A percentile compares a stretch with the other conserved stretches of the same genome.
phyloP scores from a whole-genome alignment of 2,888 invertebrate genomes.

The Allophyes oxyacanthae region DNA sequence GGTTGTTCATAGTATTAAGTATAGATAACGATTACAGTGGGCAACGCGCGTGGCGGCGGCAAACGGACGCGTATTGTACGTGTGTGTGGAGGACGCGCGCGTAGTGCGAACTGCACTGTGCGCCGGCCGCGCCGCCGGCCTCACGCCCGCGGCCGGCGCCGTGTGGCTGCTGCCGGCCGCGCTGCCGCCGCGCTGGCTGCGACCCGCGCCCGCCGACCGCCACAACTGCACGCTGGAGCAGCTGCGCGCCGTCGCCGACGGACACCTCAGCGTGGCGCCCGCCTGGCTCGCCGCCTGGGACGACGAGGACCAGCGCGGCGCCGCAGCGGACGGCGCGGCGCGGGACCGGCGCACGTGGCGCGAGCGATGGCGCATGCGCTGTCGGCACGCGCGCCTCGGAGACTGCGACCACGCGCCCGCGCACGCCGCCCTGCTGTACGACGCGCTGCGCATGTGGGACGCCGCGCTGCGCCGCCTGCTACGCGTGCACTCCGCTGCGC shows the following conservation, averaged over 20 bases:
- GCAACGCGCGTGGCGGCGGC: slow-evolving; percentile 63
- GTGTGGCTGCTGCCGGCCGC: slow-evolving; percentile 96
- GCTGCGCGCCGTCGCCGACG: slow-evolving; percentile 62
- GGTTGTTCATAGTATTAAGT: too few species aligned
- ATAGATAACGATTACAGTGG: slow-evolving; percentile 77
- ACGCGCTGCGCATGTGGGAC: slow-evolving; percentile 76
- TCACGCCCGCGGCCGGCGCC: slow-evolving; percentile 92
- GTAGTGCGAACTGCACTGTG: slow-evolving; percentile 94
- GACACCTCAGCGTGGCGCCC: slow-evolving; percentile 68
- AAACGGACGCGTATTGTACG: slow-evolving; percentile 93
- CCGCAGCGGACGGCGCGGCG: slow-evolving; percentile 15
- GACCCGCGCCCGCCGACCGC: slow-evolving; percentile 89
- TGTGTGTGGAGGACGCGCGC: slow-evolving; percentile 93
- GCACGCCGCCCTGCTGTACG: slow-evolving; percentile 77
- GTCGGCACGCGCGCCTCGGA: slow-evolving; percentile 33
- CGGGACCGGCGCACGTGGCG: slow-evolving; percentile 24
- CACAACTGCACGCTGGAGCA: slow-evolving; percentile 84
- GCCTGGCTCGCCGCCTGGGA: slow-evolving; percentile 71
- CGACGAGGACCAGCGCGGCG: slow-evolving; percentile 28
- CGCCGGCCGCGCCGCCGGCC: slow-evolving; percentile 92
- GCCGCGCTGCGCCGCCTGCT: slow-evolving; percentile 65
- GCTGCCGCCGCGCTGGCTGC: slow-evolving; percentile 91
- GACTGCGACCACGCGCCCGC: slow-evolving; percentile 50
- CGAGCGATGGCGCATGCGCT: slow-evolving; percentile 35
- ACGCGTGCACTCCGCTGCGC: slow-evolving; percentile 59